phyloP scores from a whole-genome alignment of 2,797 vertebrate species.

The Naso thynnoides region DNA sequence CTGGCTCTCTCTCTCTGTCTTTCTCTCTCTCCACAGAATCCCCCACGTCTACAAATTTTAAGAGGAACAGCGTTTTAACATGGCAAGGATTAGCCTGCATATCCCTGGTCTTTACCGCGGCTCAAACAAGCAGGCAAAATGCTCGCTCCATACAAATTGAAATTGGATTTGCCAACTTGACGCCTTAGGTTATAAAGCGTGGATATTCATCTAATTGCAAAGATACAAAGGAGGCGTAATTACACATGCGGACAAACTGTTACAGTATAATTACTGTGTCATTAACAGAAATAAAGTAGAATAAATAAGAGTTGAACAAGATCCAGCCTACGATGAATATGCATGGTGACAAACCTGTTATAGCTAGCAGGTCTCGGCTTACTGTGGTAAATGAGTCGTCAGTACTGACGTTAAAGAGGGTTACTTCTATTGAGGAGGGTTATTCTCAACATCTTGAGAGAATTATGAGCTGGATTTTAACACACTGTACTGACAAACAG shows the following conservation, averaged over 20 bases:
- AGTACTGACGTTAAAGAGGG: background rate
- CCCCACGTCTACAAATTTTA: conserved; percentile 79
- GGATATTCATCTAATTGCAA: conserved; percentile 89
- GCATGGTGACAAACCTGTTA: conserved; percentile 28
- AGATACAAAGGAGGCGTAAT: conserved; percentile 86
- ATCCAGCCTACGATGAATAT: conserved; percentile 67
- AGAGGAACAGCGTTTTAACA: conserved; percentile 81
- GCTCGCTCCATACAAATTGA: conserved; percentile 86
- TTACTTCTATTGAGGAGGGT: background rate
- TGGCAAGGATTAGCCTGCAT: conserved; percentile 84
- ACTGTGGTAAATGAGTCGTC: conserved; percentile 4
- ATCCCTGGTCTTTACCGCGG: conserved; percentile 84
- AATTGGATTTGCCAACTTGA: conserved; percentile 88
- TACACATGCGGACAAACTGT: conserved; percentile 87
- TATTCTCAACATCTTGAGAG: background rate
- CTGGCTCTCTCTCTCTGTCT: conserved; percentile 55
- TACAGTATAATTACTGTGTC: conserved; percentile 88
- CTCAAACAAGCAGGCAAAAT: conserved; percentile 85
- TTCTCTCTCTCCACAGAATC: conserved; percentile 67
- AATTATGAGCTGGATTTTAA: background rate
- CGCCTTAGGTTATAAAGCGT: conserved; percentile 89
- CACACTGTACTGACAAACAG: background rate
- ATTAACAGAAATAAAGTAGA: conserved; percentile 84
- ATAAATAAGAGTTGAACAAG: conserved; percentile 76
- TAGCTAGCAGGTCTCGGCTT: conserved; percentile 10